A percentile compares a stretch with the other conserved stretches of the same genome.
Conservation (phyloP, 2,797 vertebrate species). For the Rhinella marina region DNA sequence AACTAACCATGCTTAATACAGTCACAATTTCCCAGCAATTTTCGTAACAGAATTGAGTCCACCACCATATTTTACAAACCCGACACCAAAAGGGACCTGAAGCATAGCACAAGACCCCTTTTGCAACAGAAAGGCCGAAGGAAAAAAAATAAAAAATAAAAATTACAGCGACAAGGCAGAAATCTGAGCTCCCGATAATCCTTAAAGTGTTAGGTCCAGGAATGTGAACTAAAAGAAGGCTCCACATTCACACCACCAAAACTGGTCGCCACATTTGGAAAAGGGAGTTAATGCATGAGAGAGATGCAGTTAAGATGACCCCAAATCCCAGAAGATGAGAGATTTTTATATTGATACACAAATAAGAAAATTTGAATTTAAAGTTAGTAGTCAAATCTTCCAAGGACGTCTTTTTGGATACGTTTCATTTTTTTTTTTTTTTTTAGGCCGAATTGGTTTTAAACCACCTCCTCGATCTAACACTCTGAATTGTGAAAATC, state of each 20-base stretch:
- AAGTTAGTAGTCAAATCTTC: slow-evolving; percentile 99
- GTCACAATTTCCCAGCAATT: slow-evolving; percentile 70
- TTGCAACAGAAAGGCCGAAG: slow-evolving; percentile 21
- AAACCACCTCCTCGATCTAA: slow-evolving; percentile 85
- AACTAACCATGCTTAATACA: not conserved
- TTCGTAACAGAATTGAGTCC: slow-evolving; percentile 67
- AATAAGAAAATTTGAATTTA: slow-evolving; percentile 90
- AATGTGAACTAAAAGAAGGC: slow-evolving; percentile 79
- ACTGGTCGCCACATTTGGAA: slow-evolving; percentile 76
- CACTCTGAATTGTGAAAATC: slow-evolving; percentile 73
- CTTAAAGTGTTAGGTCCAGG: slow-evolving; percentile 87
- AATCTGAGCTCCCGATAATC: slow-evolving; percentile 60
- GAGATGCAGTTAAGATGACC: slow-evolving; percentile 86
- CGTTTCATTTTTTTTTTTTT: slow-evolving; percentile 36
- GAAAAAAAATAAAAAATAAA: slow-evolving; percentile 37
- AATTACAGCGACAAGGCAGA: slow-evolving; percentile 41
- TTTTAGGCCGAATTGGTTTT: slow-evolving; percentile 71
- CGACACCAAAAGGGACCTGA: slow-evolving; percentile 62
- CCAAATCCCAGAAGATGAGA: slow-evolving; percentile 83
- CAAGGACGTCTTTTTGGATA: slow-evolving; percentile 95
- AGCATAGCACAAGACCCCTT: slow-evolving; percentile 3
- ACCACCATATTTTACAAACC: slow-evolving; percentile 68
- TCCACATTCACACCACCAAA: slow-evolving; percentile 80
- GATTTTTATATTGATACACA: slow-evolving; percentile 68
- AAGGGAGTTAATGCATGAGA: slow-evolving; percentile 82